phyloP scores from a whole-genome alignment of 2,113 vertebrate genomes.

The Phyllopteryx taeniolatus region DNA sequence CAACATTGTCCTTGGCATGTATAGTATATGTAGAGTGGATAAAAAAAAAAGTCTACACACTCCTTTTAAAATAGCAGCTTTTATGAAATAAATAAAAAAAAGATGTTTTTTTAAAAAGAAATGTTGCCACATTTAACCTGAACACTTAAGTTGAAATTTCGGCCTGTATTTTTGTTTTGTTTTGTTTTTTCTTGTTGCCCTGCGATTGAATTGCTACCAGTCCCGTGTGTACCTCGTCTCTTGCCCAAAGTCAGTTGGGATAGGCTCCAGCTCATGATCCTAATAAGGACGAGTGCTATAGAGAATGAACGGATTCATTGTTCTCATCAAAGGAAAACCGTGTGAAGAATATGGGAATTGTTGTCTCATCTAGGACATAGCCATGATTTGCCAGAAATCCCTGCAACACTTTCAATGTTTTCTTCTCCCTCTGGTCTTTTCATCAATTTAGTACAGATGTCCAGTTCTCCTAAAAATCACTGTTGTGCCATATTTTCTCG shows the following conservation, averaged over 20 bases:
- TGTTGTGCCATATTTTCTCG: not conserved
- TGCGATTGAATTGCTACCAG: not conserved
- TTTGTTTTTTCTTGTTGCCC: too few relatives aligned
- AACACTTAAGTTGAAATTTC: too few relatives aligned
- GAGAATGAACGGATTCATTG: not conserved
- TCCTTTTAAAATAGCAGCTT: not conserved
- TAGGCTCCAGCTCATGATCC: not conserved
- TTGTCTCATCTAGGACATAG: not conserved
- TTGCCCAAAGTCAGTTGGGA: not conserved
- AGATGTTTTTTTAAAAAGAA: too few relatives aligned
- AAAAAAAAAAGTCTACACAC: not conserved
- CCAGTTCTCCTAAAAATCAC: not conserved
- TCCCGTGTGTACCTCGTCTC: not conserved
- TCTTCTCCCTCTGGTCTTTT: not conserved
- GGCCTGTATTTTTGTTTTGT: too few relatives aligned
- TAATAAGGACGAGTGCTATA: not conserved
- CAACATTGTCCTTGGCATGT: conserved; percentile 2
- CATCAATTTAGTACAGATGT: not conserved
- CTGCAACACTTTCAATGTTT: not conserved
- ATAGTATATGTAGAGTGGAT: not conserved
- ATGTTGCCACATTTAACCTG: too few relatives aligned
- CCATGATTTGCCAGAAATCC: not conserved
- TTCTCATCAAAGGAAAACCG: not conserved
- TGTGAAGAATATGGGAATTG: not conserved
- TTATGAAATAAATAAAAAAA: not conserved